Evolutionary conservation across 2,797 vertebrate species (phyloP).

Genomic region (Loriculus beryllinus): DNA sequence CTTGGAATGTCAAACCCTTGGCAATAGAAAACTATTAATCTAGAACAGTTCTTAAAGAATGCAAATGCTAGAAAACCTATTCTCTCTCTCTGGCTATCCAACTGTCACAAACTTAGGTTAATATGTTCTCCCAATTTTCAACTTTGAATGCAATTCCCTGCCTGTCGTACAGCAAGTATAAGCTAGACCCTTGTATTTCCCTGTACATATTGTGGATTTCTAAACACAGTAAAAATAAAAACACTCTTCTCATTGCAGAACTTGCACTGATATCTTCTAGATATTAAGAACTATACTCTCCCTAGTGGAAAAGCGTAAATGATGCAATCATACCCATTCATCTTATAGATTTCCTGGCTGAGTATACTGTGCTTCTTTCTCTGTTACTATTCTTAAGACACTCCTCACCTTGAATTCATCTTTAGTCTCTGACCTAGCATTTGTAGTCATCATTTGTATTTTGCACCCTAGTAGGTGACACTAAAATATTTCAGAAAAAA

Average conservation of each 20-base stretch:
- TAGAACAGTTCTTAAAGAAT: background rate
- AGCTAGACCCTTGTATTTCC: background rate
- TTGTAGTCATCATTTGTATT: constrained; percentile 16
- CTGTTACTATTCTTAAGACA: background rate
- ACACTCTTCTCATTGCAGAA: background rate
- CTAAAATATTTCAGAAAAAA: constrained; percentile 29
- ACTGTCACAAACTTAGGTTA: background rate
- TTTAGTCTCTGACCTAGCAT: constrained; percentile 25
- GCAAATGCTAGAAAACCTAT: background rate
- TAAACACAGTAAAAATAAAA: fast-evolving
- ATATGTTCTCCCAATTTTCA: background rate
- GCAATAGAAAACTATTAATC: background rate
- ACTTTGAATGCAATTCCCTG: background rate
- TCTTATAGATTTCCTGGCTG: background rate
- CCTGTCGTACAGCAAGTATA: background rate
- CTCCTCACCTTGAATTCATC: constrained; percentile 37
- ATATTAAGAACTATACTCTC: background rate
- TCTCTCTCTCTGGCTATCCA: background rate
- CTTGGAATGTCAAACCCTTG: background rate
- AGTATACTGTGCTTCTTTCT: background rate
- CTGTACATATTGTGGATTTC: background rate
- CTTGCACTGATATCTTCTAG: background rate
- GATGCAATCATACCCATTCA: background rate
- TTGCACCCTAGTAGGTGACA: constrained; percentile 19
- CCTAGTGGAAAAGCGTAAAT: background rate